A percentile compares a stretch with the other conserved stretches of the same genome.
Conservation (phyloP, 2,113 vertebrate genomes). For the Phoenicopterus ruber region DNA sequence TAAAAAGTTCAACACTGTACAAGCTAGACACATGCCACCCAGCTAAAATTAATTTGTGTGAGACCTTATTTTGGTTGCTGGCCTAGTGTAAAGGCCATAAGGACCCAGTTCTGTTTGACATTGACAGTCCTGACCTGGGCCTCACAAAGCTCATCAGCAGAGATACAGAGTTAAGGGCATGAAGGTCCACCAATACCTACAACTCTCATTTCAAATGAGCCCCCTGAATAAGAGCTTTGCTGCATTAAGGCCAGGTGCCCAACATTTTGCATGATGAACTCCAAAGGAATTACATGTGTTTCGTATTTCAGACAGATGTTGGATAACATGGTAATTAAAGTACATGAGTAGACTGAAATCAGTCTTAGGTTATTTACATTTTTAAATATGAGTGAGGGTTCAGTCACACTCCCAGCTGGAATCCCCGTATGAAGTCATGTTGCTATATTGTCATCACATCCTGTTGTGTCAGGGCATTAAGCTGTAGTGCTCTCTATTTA, state of each 20-base stretch:
- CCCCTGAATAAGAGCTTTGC: neutral
- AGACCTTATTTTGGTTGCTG: neutral
- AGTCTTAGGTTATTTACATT: neutral
- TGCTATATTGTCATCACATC: neutral
- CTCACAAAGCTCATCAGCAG: neutral
- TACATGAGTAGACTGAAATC: neutral
- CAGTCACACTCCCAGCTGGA: neutral
- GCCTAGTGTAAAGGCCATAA: neutral
- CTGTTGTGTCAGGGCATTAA: neutral
- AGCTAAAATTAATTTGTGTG: neutral
- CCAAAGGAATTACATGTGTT: neutral
- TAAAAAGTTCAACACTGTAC: neutral
- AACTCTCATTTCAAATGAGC: neutral
- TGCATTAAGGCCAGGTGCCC: neutral
- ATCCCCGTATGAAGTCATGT: neutral
- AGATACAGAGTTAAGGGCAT: neutral
- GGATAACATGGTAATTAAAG: conserved; percentile 12
- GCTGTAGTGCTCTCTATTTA: neutral
- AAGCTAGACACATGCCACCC: neutral
- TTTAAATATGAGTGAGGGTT: neutral
- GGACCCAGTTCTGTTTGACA: neutral
- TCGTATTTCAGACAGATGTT: neutral
- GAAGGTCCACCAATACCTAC: neutral
- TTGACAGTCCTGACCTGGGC: neutral
- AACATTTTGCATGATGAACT: neutral